Percentiles rank a stretch among this genome's conserved stretches.
These are phyloP conservation scores for Ametastegia equiseti DNA, from an alignment of 2,888 invertebrate species.

Conservation along the genomic window DNA sequence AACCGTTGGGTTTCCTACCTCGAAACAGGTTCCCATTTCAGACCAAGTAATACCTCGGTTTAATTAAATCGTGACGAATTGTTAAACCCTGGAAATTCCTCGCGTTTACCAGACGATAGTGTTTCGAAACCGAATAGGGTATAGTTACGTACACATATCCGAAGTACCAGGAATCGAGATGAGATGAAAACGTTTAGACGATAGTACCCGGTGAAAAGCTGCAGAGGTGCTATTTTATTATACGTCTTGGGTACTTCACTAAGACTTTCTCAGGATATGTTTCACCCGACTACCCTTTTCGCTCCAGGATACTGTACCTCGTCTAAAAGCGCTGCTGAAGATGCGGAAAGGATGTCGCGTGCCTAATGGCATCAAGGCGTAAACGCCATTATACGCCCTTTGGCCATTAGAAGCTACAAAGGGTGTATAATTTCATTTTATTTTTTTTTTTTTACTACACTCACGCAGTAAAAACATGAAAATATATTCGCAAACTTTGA, in stretches of 20 bases:
- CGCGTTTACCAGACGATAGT: background rate
- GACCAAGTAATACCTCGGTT: background rate
- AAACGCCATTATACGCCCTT: no score
- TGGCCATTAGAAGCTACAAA: no score
- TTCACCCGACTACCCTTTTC: background rate
- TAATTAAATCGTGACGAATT: slow-evolving; percentile 38
- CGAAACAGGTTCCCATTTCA: background rate
- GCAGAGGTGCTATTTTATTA: slow-evolving; percentile 66
- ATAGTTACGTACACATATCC: background rate
- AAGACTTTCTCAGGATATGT: slow-evolving; percentile 44
- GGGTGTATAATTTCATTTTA: no score
- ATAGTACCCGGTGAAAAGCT: background rate
- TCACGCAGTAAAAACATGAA: no score
- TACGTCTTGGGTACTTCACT: slow-evolving; percentile 57
- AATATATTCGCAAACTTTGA: no score
- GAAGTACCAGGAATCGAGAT: slow-evolving; percentile 33
- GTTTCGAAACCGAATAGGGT: background rate
- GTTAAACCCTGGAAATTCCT: background rate
- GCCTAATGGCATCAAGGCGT: no score
- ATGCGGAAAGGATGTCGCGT: slow-evolving; percentile 8
- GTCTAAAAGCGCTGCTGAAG: background rate
- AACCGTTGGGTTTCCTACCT: slow-evolving; percentile 52
- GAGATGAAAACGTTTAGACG: background rate
- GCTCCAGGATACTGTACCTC: background rate
- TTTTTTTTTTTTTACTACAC: no score